Percentiles rank a stretch among this genome's conserved stretches.
These are phyloP conservation scores for Microcaecilia unicolor DNA, from an alignment of 2,797 vertebrate genomes.

Conservation along the genomic window DNA sequence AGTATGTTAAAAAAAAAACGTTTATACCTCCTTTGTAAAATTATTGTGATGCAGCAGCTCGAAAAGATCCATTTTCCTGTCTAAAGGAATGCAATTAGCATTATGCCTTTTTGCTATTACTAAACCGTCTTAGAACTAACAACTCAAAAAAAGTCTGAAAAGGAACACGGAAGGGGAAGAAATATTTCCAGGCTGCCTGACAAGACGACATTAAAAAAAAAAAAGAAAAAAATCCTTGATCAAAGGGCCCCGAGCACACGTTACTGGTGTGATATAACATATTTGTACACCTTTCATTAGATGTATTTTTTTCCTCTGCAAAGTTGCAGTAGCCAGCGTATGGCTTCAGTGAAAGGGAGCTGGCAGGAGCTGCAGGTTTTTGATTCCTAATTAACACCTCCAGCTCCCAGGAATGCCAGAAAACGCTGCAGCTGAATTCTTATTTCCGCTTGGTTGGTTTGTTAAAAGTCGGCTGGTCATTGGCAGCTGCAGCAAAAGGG, in stretches of 20 bases:
- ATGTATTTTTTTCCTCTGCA: constrained; percentile 61
- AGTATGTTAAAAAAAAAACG: too few relatives aligned
- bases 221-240: constrained; percentile 52
- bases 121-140: constrained; percentile 27
- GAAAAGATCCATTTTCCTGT: constrained; percentile 20
- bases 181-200: constrained; percentile 63
- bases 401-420: constrained; percentile 65
- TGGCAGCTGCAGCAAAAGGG: constrained; percentile 64
- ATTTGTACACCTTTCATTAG: constrained; percentile 69
- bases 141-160: constrained; percentile 32
- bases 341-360: constrained; percentile 59
- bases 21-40: too few relatives aligned
- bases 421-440: constrained; percentile 76
- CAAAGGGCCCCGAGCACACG: constrained; percentile 57
- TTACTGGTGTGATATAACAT: constrained; percentile 67
- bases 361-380: constrained; percentile 59
- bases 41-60: constrained; percentile 16
- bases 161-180: constrained; percentile 30
- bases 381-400: constrained; percentile 76
- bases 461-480: constrained; percentile 68
- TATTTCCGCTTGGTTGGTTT: constrained; percentile 72
- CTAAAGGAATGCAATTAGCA: constrained; percentile 14
- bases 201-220: constrained; percentile 43
- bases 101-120: constrained; percentile 14
- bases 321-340: constrained; percentile 55